These are phyloP conservation scores for Eupithecia pulchellata DNA, from an alignment of 2,888 invertebrate species.

Conservation along the genomic window DNA sequence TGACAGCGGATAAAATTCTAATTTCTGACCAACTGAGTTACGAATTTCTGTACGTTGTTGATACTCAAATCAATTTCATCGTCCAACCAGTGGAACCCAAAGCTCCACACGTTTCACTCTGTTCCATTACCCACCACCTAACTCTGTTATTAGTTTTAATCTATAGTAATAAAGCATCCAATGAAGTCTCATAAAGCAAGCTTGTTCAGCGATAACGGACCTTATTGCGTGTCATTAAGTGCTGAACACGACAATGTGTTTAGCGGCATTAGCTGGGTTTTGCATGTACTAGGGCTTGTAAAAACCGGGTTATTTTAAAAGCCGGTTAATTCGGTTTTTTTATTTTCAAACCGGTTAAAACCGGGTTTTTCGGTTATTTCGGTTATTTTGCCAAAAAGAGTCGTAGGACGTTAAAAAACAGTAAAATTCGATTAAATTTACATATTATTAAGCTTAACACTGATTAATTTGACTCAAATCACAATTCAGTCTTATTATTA, in stretches of 20 bases:
- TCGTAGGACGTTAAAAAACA: no score
- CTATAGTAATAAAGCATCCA: constrained; percentile 26
- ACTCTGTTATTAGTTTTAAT: constrained; percentile 3
- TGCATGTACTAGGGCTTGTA: no score
- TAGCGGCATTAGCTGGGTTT: constrained; percentile 66
- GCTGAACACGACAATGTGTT: constrained; percentile 69
- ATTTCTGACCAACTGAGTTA: no score
- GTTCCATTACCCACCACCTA: neutral
- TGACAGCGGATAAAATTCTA: neutral
- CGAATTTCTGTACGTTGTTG: neutral
- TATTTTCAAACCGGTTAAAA: no score
- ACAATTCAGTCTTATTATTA: no score
- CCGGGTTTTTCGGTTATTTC: no score
- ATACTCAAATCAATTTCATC: neutral
- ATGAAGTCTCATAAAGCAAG: constrained; percentile 39
- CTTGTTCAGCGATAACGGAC: constrained; percentile 26
- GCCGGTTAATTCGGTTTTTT: no score
- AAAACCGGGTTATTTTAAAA: no score
- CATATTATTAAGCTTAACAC: no score
- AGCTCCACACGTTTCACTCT: neutral
- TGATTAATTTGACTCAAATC: no score
- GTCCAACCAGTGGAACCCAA: neutral
- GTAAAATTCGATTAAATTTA: no score
- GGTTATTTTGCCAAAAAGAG: no score
- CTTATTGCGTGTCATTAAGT: constrained; percentile 52